Evolutionary conservation across 2,888 invertebrate genomes (phyloP).

Genomic region (Steinernema hermaphroditum): DNA sequence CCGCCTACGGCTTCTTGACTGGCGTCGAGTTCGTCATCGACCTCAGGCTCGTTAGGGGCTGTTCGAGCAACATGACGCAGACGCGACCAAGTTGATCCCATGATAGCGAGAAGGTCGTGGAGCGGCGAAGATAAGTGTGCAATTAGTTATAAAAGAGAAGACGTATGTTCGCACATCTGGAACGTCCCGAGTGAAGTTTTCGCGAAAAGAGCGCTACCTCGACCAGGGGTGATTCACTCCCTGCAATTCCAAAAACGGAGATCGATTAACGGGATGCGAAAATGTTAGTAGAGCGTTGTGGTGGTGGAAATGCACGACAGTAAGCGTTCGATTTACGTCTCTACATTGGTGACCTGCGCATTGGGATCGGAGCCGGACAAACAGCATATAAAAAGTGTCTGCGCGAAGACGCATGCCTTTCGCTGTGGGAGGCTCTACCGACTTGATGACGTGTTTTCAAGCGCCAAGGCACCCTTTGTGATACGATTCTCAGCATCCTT

Average conservation of each 20-base stretch:
- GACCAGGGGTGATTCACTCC: not conserved
- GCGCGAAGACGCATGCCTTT: slow-evolving; percentile 23
- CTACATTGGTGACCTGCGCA: slow-evolving; percentile 20
- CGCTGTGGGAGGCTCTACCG: slow-evolving; percentile 25
- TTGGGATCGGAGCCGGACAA: slow-evolving; percentile 20
- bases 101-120: slow-evolving; percentile 20
- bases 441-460: not conserved
- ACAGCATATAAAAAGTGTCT: slow-evolving; percentile 16
- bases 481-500: too few relatives aligned
- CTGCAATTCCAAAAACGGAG: not conserved
- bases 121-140: slow-evolving; percentile 19
- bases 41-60: not conserved
- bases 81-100: slow-evolving; percentile 20
- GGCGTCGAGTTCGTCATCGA: slow-evolving; percentile 2
- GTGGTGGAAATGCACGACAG: not conserved
- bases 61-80: not conserved
- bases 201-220: not conserved
- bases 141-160: slow-evolving; percentile 18
- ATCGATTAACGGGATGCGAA: not conserved
- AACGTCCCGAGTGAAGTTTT: slow-evolving; percentile 4
- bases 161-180: slow-evolving; percentile 28
- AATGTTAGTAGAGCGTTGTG: not conserved
- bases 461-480: not conserved
- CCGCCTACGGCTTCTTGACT: not conserved
- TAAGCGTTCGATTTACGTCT: slow-evolving; percentile 5